Percentiles rank a stretch among this genome's conserved stretches.
Conservation (phyloP, 2,797 vertebrate genomes). For the Sebastes alutus region DNA sequence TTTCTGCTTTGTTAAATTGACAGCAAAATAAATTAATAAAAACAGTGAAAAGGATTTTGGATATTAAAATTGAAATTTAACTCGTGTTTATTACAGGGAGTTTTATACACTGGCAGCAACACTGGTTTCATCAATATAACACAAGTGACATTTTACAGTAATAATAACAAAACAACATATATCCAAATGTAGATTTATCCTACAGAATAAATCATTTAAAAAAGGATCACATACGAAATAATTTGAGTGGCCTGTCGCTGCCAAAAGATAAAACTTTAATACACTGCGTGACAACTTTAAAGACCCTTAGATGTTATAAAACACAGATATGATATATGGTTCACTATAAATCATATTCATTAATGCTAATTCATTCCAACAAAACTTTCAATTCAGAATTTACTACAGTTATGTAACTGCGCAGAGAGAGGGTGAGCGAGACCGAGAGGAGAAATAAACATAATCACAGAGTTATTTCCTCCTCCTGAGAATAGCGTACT, state of each 20-base stretch:
- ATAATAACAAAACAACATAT: neutral
- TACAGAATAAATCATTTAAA: neutral
- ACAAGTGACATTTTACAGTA: neutral
- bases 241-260: neutral
- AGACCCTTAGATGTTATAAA: conserved; percentile 18
- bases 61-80: neutral
- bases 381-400: conserved; percentile 57
- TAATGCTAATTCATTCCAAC: conserved; percentile 56
- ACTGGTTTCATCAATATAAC: neutral
- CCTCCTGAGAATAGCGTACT: conserved; percentile 56
- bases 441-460: conserved; percentile 5
- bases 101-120: neutral
- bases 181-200: conserved; percentile 8
- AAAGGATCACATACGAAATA: conserved; percentile 3
- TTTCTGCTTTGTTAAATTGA: neutral
- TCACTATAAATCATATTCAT: conserved; percentile 43
- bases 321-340: conserved; percentile 9
- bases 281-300: conserved; percentile 25
- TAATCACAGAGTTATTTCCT: conserved; percentile 29
- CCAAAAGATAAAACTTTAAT: conserved; percentile 34
- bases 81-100: neutral
- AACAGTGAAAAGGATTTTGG: neutral
- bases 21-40: neutral
- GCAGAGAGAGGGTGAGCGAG: conserved; percentile 12
- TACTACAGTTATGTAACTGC: conserved; percentile 44